These are phyloP conservation scores for Notodonta dromedarius DNA, from an alignment of 2,888 invertebrate genomes.

Conservation along the genomic window DNA sequence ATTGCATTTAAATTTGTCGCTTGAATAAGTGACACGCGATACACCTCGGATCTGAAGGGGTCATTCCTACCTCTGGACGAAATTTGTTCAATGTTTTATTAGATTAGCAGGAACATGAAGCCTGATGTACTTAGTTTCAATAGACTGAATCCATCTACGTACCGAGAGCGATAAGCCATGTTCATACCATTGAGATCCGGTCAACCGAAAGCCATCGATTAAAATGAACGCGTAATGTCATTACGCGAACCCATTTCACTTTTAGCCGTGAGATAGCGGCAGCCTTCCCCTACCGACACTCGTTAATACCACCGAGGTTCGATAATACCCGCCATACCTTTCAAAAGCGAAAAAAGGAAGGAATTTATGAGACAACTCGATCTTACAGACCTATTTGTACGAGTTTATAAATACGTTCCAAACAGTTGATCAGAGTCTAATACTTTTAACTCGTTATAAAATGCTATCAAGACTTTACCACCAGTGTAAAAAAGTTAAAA, in stretches of 20 bases:
- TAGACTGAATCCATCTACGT: constrained; percentile 36
- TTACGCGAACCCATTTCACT: constrained; percentile 59
- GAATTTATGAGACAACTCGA: constrained; percentile 51
- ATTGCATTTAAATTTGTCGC: background rate
- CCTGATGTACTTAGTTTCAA: background rate
- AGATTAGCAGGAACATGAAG: too few relatives aligned
- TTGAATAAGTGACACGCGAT: too few relatives aligned
- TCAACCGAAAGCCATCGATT: constrained; percentile 69
- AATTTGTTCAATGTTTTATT: too few relatives aligned
- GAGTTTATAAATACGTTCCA: too few relatives aligned
- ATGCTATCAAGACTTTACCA: too few relatives aligned
- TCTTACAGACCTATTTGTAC: constrained; percentile 13
- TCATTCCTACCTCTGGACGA: too few relatives aligned
- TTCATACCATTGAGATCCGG: constrained; percentile 57
- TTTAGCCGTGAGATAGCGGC: constrained; percentile 55
- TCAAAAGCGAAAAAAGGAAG: constrained; percentile 51
- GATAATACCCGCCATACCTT: constrained; percentile 55
- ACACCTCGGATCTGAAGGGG: too few relatives aligned
- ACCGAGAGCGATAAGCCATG: constrained; percentile 50
- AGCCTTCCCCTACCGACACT: constrained; percentile 42
- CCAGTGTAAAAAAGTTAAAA: too few relatives aligned
- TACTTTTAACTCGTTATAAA: too few relatives aligned
- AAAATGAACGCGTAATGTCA: constrained; percentile 72
- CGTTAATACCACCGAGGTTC: constrained; percentile 20
- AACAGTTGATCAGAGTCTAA: too few relatives aligned